Percentiles rank a stretch among this genome's conserved stretches.
These are phyloP conservation scores for Amblyteles armatorius DNA, from an alignment of 2,888 invertebrate genomes.

Conservation along the genomic window DNA sequence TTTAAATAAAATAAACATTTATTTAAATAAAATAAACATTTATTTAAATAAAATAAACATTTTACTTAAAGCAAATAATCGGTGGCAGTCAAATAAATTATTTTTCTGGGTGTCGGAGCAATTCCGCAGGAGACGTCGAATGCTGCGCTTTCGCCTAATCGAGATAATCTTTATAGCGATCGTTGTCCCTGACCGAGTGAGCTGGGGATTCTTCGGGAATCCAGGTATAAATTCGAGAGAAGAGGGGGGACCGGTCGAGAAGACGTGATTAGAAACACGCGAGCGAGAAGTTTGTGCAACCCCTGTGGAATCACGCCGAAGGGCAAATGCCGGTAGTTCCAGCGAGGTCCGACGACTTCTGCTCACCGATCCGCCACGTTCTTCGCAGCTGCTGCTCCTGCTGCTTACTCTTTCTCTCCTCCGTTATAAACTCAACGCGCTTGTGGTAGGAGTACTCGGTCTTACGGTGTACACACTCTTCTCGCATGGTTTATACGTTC, in stretches of 20 bases:
- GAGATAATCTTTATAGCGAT: constrained; percentile 8
- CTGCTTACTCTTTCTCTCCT: constrained; percentile 11
- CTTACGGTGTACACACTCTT: constrained; percentile 43
- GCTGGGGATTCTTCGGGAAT: background rate
- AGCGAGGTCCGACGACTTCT: background rate
- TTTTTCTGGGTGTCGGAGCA: no score
- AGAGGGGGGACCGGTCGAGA: background rate
- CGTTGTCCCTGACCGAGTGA: constrained; percentile 4
- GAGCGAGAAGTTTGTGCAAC: constrained; percentile 9
- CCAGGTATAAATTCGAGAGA: background rate
- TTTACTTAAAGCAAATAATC: no score
- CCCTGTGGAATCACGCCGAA: background rate
- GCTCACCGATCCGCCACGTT: background rate
- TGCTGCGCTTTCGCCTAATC: background rate
- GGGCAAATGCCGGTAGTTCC: constrained; percentile 13
- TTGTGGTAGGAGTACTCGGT: constrained; percentile 45
- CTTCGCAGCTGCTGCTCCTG: background rate
- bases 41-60: no score
- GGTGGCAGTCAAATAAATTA: no score
- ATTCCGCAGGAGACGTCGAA: no score
- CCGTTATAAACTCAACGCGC: constrained; percentile 9
- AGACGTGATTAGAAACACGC: background rate
- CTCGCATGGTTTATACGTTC: constrained; percentile 81
- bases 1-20: no score
- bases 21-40: no score